Base-by-base conservation (phyloP, 2,888 invertebrate genomes). In the Abrostola triplasia region DNA sequence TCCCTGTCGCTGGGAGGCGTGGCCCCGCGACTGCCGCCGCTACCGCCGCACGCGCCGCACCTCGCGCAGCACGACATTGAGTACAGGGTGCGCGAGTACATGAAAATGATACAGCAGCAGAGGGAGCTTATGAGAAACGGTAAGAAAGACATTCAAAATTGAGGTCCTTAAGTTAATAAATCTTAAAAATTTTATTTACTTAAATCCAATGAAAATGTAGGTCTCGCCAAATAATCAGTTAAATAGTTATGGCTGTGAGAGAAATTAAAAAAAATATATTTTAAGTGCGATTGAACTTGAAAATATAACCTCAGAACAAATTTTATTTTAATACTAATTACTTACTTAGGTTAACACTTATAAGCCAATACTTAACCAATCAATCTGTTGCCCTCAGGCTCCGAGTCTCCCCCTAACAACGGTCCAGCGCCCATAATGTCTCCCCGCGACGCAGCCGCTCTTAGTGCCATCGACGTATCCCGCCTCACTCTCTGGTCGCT, bases 401-500 rank as follows among this genome's bases (percentile, higher is more conserved):
- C 95, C 0, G 93, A 93, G 73, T 93, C 95, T 24, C 93, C 93
- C 0, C 91, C 95, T 64, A 85, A 95, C 85, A 87, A 84, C 70
- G 79, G 95, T 82, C 72, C 94, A 0, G 81, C 95, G 62, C 85
- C 95, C 78, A 85, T 96, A 94, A 82, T 95, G 94, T 81, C 95
- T 70, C 90, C 92, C 0, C 84, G 95, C 83, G 95, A 91, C 84
- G 94, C 86, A 0, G 88, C 88, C 37, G 92, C 95, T 0, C 92
- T 97, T 59, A 97, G 96, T 76, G 96, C 97, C 9, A 92, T 97
- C 64, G 97, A 98, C 87, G 96, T 97, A 93, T 97, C 97, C 1
- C 96, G 97, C 64, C 95, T 98, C 76, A 97, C 97, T 0, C 94
- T 98, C 36, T 98, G 97, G 97, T 97, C 97, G 73, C 95, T 98